Conservation (phyloP, 2,888 invertebrate genomes). For the Ischnura elegans region DNA sequence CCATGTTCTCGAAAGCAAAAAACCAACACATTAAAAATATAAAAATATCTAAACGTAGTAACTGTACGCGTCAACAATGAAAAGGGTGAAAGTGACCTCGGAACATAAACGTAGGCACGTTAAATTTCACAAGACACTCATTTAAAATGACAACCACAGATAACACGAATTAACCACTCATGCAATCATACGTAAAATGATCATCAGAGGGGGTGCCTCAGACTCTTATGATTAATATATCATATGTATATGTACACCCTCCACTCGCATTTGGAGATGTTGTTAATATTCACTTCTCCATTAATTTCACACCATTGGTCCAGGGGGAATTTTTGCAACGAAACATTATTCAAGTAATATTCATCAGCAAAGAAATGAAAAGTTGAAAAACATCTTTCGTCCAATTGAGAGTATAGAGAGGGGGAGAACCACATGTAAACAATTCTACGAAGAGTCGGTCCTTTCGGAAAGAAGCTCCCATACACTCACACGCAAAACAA, state of each 20-base stretch:
- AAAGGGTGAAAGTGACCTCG: conserved; percentile 64
- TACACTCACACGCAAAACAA: conserved; percentile 56
- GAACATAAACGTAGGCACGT: conserved; percentile 61
- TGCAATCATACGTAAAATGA: conserved; percentile 36
- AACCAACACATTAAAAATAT: conserved; percentile 42
- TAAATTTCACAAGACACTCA: conserved; percentile 64
- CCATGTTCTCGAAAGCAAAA: conserved; percentile 37
- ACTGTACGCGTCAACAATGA: conserved; percentile 58
- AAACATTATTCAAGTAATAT: neutral
- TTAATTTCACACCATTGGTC: neutral
- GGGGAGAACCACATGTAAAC: neutral
- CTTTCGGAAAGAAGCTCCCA: conserved; percentile 7
- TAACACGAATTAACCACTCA: conserved; percentile 56
- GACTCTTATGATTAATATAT: conserved; percentile 49
- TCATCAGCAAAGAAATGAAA: neutral
- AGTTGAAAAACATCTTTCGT: neutral
- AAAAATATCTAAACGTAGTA: conserved; percentile 45
- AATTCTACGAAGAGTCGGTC: neutral
- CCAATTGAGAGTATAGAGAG: neutral
- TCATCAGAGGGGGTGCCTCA: conserved; percentile 35
- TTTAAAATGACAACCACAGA: conserved; percentile 61
- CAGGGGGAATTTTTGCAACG: neutral
- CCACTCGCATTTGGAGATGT: neutral
- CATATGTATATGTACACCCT: neutral
- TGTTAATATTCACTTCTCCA: neutral